A percentile compares a stretch with the other conserved stretches of the same genome.
Evolutionary conservation across 1,140 invertebrate species (phyloP).

Genomic region (Bombus terrestris): DNA sequence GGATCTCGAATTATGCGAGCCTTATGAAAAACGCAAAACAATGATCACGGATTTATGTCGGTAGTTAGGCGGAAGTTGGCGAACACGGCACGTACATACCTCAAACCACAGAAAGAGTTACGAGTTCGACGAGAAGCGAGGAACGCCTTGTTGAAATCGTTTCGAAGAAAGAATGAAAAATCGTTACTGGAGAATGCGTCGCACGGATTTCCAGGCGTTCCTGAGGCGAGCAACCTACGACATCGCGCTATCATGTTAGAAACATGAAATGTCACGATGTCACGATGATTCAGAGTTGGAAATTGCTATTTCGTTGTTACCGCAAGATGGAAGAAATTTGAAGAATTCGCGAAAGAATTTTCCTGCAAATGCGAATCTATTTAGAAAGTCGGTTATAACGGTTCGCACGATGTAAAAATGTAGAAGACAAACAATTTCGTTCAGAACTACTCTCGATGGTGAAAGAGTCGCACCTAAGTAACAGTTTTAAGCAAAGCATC

Average conservation of each 20-base stretch:
- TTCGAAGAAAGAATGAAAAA: conserved; percentile 23
- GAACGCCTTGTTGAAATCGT: conserved; percentile 26
- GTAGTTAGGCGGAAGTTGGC: conserved; percentile 29
- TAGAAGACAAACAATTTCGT: too few species aligned
- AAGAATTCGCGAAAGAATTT: not conserved
- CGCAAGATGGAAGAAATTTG: not conserved
- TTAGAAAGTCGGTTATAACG: not conserved
- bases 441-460: too few species aligned
- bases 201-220: conserved; percentile 1
- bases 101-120: conserved; percentile 50
- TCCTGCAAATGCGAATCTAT: not conserved
- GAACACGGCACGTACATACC: conserved; percentile 43
- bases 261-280: too few species aligned
- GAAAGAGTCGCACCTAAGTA: too few species aligned
- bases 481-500: too few species aligned
- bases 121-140: conserved; percentile 41
- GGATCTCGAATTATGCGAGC: too few species aligned
- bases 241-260: not conserved
- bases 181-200: conserved; percentile 5
- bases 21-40: conserved; percentile 18
- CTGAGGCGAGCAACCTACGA: not conserved
- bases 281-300: not conserved
- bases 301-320: not conserved
- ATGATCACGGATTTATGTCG: conserved; percentile 31
- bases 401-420: too few species aligned